phyloP scores from a whole-genome alignment of 1,140 invertebrate genomes.

The Harpegnathos saltator region DNA sequence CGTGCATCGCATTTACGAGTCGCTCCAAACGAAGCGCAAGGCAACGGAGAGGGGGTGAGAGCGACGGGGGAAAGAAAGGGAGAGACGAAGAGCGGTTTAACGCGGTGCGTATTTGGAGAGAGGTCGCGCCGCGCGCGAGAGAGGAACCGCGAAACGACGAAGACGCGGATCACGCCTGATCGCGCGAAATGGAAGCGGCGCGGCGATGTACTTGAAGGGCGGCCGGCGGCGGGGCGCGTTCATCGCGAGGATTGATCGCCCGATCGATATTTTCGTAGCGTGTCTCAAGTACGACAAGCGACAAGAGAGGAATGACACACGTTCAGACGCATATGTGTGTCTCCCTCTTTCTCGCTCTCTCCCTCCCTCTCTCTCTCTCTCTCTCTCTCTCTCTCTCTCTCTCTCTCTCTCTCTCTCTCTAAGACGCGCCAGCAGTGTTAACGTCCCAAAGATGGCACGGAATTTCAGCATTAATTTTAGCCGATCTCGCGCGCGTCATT shows the following conservation, averaged over 20 bases:
- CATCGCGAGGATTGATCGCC: not conserved
- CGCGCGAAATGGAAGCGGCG: not conserved
- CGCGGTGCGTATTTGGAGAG: not conserved
- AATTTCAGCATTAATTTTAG: conserved; percentile 39
- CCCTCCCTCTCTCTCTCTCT: no score
- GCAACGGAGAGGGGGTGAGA: not conserved
- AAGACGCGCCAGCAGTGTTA: not conserved
- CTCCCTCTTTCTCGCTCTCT: no score
- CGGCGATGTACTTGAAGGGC: not conserved
- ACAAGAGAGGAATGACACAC: conserved; percentile 15
- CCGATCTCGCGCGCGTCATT: conserved; percentile 15
- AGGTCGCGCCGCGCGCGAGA: not conserved
- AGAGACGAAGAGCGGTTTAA: conserved; percentile 26
- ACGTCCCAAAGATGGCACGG: not conserved
- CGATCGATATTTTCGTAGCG: conserved; percentile 13
- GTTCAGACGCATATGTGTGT: no score
- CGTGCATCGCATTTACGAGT: conserved; percentile 63
- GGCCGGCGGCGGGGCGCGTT: not conserved
- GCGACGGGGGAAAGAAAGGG: not conserved
- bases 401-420: no score
- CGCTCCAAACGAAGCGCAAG: not conserved
- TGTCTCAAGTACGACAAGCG: not conserved
- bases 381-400: no score
- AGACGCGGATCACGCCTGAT: no score
- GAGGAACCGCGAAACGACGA: not conserved